phyloP scores from a whole-genome alignment of 30 jellyfish, hydroid and myxozoan genomes.

The Cassiopea andromeda region DNA sequence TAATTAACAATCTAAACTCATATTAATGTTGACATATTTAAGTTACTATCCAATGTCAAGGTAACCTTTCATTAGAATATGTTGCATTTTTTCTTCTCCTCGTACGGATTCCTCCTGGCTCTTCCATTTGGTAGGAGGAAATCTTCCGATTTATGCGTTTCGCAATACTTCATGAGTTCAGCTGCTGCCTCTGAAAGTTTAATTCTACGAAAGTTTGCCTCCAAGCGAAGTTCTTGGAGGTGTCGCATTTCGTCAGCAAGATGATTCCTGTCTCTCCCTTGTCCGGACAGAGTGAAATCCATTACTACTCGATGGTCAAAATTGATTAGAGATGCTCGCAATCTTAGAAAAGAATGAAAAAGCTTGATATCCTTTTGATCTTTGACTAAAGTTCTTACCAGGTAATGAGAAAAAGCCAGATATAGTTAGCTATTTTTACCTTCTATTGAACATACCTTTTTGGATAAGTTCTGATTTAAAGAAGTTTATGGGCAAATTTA shows the following conservation, averaged over 20 bases:
- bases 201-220: conserved; percentile 63
- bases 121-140: conserved; percentile 70
- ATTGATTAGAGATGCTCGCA: neutral
- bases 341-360: too few relatives aligned
- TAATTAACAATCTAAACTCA: too few relatives aligned
- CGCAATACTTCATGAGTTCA: conserved; percentile 70
- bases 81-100: conserved; percentile 71
- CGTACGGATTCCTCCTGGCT: conserved; percentile 74
- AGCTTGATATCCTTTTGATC: too few relatives aligned
- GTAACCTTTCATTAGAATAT: conserved; percentile 33
- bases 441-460: too few relatives aligned
- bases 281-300: conserved; percentile 77
- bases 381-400: too few relatives aligned
- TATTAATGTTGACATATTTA: too few relatives aligned
- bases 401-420: too few relatives aligned
- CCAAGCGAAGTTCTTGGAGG: conserved; percentile 64
- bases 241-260: conserved; percentile 70
- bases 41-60: too few relatives aligned
- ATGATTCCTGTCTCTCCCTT: conserved; percentile 68
- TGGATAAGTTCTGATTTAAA: too few relatives aligned
- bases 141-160: conserved; percentile 68
- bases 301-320: conserved; percentile 32
- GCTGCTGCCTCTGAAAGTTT: conserved; percentile 77
- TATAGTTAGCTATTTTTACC: too few relatives aligned
- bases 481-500: too few relatives aligned